phyloP scores from a whole-genome alignment of 2,888 invertebrate genomes.

The Hyposoter dolosus region DNA sequence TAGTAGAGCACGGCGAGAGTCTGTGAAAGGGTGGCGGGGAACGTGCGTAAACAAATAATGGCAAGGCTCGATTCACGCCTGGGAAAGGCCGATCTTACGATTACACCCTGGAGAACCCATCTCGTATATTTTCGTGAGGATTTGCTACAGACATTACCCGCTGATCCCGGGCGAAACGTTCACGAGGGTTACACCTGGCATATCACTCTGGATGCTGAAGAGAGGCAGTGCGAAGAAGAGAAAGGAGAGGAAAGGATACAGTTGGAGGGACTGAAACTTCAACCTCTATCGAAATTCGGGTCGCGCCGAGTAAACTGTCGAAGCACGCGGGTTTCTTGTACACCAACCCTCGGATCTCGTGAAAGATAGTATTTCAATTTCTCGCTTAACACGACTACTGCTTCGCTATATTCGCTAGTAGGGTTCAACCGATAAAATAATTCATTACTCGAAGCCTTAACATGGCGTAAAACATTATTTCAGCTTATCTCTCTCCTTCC shows the following conservation, averaged over 20 bases:
- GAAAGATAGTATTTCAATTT: conserved; percentile 67
- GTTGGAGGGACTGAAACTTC: conserved; percentile 9
- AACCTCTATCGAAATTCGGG: conserved; percentile 54
- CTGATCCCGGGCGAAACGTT: conserved; percentile 61
- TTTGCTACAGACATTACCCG: conserved; percentile 59
- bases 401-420: conserved; percentile 25
- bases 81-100: conserved; percentile 49
- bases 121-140: conserved; percentile 64
- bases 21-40: neutral
- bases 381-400: conserved; percentile 44
- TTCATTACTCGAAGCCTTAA: conserved; percentile 20
- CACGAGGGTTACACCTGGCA: conserved; percentile 52
- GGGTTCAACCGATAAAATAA: conserved; percentile 18
- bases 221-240: neutral
- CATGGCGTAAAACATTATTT: conserved; percentile 3
- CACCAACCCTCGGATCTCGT: conserved; percentile 47
- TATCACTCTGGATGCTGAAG: conserved; percentile 26
- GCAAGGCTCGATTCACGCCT: conserved; percentile 50
- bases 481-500: neutral
- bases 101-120: conserved; percentile 58
- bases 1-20: conserved; percentile 26
- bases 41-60: conserved; percentile 60
- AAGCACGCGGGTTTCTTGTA: conserved; percentile 35
- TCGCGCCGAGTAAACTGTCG: conserved; percentile 41
- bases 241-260: conserved; percentile 7